Conservation (phyloP, 1,140 invertebrate genomes). For the roundworm (Caenorhabditis elegans) region WBcel235 BX284602.5:9662001-9662500, state of each 20-base stretch:
- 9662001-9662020: no score
- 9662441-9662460: neutral
- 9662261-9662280: no score
- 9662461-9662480: constrained; percentile 42
- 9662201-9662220: constrained; percentile 35
- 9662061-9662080: neutral
- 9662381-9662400: neutral
- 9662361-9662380: neutral
- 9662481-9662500: constrained; percentile 58
- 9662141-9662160: neutral
- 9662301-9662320: neutral
- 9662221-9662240: constrained; percentile 44
- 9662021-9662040: neutral
- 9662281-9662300: neutral
- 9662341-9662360: neutral
- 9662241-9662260: no score
- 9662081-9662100: no score
- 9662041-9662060: neutral
- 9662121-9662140: neutral
- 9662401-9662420: neutral
- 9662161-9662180: constrained; percentile 36
- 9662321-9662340: neutral
- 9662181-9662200: constrained; percentile 43
- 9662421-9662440: neutral
- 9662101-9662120: no score